These are phyloP conservation scores for Eubucco bourcierii DNA, from an alignment of 2,113 vertebrate genomes.

Conservation along the genomic window DNA sequence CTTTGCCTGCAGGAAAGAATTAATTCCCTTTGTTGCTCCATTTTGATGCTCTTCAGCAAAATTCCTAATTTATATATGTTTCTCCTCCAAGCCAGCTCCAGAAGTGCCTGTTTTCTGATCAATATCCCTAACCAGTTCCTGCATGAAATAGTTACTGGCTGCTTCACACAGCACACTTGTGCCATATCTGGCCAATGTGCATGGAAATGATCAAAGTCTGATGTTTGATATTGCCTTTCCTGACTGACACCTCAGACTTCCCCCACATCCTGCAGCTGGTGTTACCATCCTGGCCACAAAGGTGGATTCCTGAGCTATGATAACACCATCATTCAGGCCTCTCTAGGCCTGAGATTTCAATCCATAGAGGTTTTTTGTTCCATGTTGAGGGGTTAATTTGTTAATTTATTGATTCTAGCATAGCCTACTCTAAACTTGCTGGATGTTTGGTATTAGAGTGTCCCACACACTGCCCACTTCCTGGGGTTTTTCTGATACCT, in stretches of 20 bases:
- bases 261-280: neutral
- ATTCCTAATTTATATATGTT: neutral
- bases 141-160: neutral
- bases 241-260: neutral
- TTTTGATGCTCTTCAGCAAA: neutral
- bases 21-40: neutral
- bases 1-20: conserved; percentile 1
- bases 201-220: neutral
- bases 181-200: neutral
- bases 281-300: neutral
- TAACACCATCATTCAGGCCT: neutral
- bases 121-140: neutral
- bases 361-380: neutral
- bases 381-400: neutral
- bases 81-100: neutral
- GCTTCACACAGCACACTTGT: neutral
- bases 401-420: neutral
- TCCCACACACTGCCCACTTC: neutral
- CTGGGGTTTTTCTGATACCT: neutral
- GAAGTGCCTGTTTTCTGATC: neutral
- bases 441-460: neutral
- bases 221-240: neutral
- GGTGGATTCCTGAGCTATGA: neutral
- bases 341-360: neutral
- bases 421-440: neutral